Evolutionary conservation across 1,140 invertebrate species (phyloP).

Genomic region (Monochamus saltuarius): DNA sequence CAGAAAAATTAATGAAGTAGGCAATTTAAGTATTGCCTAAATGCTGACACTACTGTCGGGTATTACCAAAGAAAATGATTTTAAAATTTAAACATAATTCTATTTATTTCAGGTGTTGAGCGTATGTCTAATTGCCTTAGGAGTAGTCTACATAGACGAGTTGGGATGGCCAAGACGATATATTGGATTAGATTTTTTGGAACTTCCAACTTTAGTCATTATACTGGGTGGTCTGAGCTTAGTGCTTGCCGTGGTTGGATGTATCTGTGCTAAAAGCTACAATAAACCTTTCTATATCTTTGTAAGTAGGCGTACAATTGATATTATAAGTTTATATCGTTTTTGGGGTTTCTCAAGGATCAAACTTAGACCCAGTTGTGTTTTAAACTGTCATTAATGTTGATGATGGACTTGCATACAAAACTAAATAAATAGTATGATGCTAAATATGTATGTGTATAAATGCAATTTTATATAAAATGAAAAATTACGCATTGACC

Average conservation of each 20-base stretch:
- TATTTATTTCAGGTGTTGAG: conserved; percentile 31
- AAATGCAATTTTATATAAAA: too few relatives aligned
- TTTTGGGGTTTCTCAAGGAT: too few relatives aligned
- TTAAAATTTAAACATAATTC: neutral
- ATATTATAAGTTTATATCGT: too few relatives aligned
- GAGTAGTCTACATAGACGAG: conserved; percentile 28
- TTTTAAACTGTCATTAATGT: too few relatives aligned
- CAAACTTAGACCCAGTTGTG: too few relatives aligned
- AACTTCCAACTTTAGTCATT: conserved; percentile 27
- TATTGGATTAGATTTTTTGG: conserved; percentile 29
- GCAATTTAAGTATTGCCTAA: too few relatives aligned
- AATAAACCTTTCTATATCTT: conserved; percentile 18
- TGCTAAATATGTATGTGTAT: too few relatives aligned
- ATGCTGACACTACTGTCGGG: too few relatives aligned
- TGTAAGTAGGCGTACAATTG: conserved; percentile 9
- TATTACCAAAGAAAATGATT: neutral
- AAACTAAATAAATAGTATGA: too few relatives aligned
- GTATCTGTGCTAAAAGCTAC: conserved; percentile 28
- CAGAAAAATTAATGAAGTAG: too few relatives aligned
- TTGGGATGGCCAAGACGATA: conserved; percentile 23
- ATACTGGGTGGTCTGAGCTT: conserved; percentile 31
- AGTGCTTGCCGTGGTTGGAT: conserved; percentile 26
- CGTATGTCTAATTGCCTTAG: conserved; percentile 29
- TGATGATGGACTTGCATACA: too few relatives aligned
- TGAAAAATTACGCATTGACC: too few relatives aligned